Conservation (phyloP, 2,113 vertebrate species). For the Coturnix japonica region DNA sequence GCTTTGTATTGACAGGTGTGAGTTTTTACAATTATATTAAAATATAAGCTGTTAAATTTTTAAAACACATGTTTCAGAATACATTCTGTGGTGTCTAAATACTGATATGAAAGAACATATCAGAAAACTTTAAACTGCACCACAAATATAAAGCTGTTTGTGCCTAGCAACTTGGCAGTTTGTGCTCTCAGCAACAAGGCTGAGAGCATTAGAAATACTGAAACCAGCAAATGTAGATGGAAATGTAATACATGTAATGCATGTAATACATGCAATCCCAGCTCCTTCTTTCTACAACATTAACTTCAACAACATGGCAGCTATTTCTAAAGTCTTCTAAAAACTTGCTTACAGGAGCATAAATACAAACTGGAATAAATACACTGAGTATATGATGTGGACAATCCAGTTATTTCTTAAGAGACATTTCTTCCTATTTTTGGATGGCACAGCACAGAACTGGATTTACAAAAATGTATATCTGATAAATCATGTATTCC, state of each 20-base stretch:
- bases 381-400: neutral
- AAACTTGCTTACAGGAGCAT: neutral
- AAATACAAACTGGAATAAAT: neutral
- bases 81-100: neutral
- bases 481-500: neutral
- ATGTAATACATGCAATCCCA: too few relatives aligned
- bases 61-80: neutral
- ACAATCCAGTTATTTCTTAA: neutral
- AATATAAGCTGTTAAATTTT: neutral
- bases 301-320: neutral
- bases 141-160: neutral
- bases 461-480: neutral
- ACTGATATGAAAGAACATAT: neutral
- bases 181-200: too few relatives aligned
- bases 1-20: neutral
- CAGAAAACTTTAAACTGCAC: neutral
- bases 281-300: neutral
- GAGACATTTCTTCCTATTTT: neutral
- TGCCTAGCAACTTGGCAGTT: neutral
- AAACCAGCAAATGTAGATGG: neutral
- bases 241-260: neutral
- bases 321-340: neutral
- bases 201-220: neutral
- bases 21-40: neutral
- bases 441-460: fast-evolving